A percentile compares a stretch with the other conserved stretches of the same genome.
These are phyloP conservation scores for Lamproptera curius DNA, from an alignment of 2,888 invertebrate species.

Conservation along the genomic window DNA sequence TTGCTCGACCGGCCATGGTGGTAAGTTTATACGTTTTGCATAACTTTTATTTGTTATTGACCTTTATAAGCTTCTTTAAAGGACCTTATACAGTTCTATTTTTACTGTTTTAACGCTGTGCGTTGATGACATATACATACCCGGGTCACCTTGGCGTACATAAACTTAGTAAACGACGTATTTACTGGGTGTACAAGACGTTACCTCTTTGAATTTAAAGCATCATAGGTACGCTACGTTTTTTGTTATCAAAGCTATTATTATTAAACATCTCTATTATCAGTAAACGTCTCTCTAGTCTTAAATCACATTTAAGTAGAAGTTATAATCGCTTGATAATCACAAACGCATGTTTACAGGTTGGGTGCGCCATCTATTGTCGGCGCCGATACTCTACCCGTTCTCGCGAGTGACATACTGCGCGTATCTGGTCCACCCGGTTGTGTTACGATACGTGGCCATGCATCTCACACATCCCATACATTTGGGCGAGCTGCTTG, in stretches of 20 bases:
- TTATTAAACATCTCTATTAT: background rate
- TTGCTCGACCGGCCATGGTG: slow-evolving; percentile 91
- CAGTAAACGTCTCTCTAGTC: background rate
- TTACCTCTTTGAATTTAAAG: too few relatives aligned
- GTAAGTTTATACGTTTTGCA: too few relatives aligned
- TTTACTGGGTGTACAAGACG: too few relatives aligned
- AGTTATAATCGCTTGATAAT: background rate
- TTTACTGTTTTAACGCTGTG: too few relatives aligned
- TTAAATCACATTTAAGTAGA: background rate
- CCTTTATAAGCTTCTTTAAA: too few relatives aligned
- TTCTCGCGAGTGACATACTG: slow-evolving; percentile 93
- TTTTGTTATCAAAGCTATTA: too few relatives aligned
- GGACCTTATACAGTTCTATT: too few relatives aligned
- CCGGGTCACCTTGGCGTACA: too few relatives aligned
- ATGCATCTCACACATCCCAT: slow-evolving; percentile 90
- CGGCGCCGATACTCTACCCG: slow-evolving; percentile 88
- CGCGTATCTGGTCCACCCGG: slow-evolving; percentile 90
- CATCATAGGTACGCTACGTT: too few relatives aligned
- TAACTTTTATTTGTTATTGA: too few relatives aligned
- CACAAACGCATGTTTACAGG: slow-evolving; percentile 51
- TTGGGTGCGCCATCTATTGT: slow-evolving; percentile 83
- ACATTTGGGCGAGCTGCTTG: slow-evolving; percentile 87
- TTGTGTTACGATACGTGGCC: slow-evolving; percentile 87
- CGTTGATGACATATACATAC: too few relatives aligned
- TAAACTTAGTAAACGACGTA: too few relatives aligned